phyloP scores from a whole-genome alignment of 2,888 invertebrate genomes.

The Machimus atricapillus region DNA sequence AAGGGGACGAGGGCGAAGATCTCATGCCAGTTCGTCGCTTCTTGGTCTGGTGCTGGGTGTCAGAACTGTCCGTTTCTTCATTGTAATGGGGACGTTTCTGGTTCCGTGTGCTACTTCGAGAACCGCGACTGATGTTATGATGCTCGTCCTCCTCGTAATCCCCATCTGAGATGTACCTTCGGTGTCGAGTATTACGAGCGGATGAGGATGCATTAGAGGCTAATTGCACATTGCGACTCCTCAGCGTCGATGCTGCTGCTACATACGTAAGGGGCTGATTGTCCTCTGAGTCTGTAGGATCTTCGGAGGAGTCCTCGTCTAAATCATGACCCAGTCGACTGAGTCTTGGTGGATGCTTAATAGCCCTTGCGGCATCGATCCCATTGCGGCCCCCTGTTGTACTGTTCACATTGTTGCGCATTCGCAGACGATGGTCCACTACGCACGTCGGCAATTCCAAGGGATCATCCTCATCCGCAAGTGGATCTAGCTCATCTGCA shows the following conservation, averaged over 20 bases:
- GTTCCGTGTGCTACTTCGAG: conserved; percentile 53
- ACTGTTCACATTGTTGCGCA: conserved; percentile 51
- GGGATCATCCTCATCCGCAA: conserved; percentile 49
- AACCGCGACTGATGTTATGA: not conserved
- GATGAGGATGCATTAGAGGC: conserved; percentile 35
- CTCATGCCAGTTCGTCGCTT: conserved; percentile 43
- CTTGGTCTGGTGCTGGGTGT: not conserved
- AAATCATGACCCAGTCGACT: not conserved
- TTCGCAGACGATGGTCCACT: conserved; percentile 52
- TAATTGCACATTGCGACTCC: conserved; percentile 41
- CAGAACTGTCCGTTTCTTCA: conserved; percentile 66
- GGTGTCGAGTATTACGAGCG: conserved; percentile 42
- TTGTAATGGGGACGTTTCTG: conserved; percentile 67
- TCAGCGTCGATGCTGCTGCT: conserved; percentile 46
- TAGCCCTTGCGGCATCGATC: conserved; percentile 35
- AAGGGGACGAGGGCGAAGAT: conserved; percentile 40
- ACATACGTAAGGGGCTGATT: conserved; percentile 63
- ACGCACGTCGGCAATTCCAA: conserved; percentile 49
- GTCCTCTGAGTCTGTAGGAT: conserved; percentile 60
- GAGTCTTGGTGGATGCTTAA: not conserved
- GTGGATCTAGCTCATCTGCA: conserved; percentile 58
- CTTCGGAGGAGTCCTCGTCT: conserved; percentile 43
- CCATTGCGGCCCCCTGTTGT: conserved; percentile 40
- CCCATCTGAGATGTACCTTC: conserved; percentile 52
- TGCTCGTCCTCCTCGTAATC: conserved; percentile 52